A percentile compares a stretch with the other conserved stretches of the same genome.
Evolutionary conservation across 2,113 vertebrate species (phyloP).

Genomic region (Phaethornis superciliosus): DNA sequence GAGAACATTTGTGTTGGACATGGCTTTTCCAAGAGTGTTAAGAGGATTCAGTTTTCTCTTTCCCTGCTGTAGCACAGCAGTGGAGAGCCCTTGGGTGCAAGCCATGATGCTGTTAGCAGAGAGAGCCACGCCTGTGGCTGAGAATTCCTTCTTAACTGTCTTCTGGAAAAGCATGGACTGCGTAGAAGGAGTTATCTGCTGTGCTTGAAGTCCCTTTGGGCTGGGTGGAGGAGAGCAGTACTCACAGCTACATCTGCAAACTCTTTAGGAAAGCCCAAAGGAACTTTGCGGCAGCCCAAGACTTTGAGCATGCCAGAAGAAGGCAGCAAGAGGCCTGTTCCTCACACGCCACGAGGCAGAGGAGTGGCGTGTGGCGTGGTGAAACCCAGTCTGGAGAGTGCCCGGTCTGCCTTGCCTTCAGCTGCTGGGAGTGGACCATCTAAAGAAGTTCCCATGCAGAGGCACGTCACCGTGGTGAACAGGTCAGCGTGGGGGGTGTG

Average conservation of each 20-base stretch:
- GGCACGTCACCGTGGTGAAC: constrained; percentile 50
- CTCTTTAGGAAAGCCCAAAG: constrained; percentile 82
- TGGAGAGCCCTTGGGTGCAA: no score
- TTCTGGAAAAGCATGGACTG: neutral
- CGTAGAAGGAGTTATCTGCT: neutral
- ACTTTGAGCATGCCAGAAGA: constrained; percentile 38
- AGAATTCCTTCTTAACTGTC: no score
- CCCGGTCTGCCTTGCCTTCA: constrained; percentile 25
- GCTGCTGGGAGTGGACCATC: constrained; percentile 54
- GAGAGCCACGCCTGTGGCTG: accelerated
- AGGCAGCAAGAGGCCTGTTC: constrained; percentile 58
- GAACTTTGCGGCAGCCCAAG: constrained; percentile 85
- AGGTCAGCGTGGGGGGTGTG: constrained; percentile 70
- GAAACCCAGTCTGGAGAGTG: constrained; percentile 49
- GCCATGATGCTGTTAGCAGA: no score
- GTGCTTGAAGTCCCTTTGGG: neutral
- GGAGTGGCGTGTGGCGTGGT: neutral
- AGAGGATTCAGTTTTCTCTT: no score
- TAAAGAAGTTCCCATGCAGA: constrained; percentile 63
- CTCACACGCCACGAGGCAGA: constrained; percentile 39
- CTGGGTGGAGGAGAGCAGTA: neutral
- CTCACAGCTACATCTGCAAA: neutral
- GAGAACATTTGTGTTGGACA: no score
- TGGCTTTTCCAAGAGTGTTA: no score
- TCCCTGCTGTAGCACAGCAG: no score